Base-by-base conservation (phyloP, 2,113 vertebrate genomes). In the Ia io region DNA sequence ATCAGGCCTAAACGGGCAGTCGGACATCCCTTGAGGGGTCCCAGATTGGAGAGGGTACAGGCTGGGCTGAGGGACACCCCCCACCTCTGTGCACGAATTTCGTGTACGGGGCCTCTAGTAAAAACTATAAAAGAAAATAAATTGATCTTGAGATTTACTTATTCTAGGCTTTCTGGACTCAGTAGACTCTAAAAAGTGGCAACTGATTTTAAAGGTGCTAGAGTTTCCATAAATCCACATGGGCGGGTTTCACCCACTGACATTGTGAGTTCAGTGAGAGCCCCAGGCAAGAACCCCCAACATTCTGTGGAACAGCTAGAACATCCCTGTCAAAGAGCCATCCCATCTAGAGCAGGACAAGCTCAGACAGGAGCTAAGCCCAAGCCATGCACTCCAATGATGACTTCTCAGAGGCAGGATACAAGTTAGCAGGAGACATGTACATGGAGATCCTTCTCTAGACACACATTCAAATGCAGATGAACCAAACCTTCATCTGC, bases 81-180 rank as follows among this genome's bases (percentile, higher is more conserved):
- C n/a, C n/a, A n/a, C n/a, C n/a, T n/a, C n/a, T n/a, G n/a, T n/a
- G n/a, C n/a, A n/a, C n/a, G n/a, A n/a, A n/a, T n/a, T n/a, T n/a
- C n/a, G n/a, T n/a, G n/a, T n/a, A n/a, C n/a, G n/a, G n/a, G n/a
- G n/a, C n/a, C n/a, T n/a, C n/a, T n/a, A n/a, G n/a, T 32, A 92
- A 74, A 88, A 76, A 0, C 35, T 88, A 88, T 90, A 49, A 90
- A 77, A 78, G 51, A 40, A 89, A 89, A 96, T 80, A 84, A 88
- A 86, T 7, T 9, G 32, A 84, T 44, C 63, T 79, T 61, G 12
- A 47, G 42, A 88, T 73, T 71, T 92, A 82, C 61, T 87, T 74
- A 74, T 87, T 77, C 25, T 32, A 84, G 37, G 44, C 2, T 85
- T 47, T 90, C 59, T 78, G 90, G 8, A 40, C 35, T 88, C 30